Conservation (phyloP, 1,140 invertebrate species). For the Yoshiicerus persimilis region DNA sequence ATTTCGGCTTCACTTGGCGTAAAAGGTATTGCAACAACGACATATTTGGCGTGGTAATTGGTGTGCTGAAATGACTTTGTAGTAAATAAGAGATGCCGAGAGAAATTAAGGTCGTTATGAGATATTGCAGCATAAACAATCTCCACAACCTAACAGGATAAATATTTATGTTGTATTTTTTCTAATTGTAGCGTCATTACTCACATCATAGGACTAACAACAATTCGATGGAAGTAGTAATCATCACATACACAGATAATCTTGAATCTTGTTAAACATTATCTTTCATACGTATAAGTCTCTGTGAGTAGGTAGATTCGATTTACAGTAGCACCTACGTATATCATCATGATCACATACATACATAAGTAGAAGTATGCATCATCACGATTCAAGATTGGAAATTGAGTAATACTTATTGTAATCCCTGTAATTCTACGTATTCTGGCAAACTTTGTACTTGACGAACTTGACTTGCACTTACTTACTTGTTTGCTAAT, state of each 20-base stretch:
- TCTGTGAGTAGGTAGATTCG: too few relatives aligned
- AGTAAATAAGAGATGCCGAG: background rate
- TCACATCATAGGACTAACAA: background rate
- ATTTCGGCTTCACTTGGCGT: background rate
- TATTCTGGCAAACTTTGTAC: too few relatives aligned
- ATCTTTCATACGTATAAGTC: too few relatives aligned
- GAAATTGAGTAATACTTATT: too few relatives aligned
- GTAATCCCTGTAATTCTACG: too few relatives aligned
- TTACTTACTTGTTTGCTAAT: too few relatives aligned
- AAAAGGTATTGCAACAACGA: background rate
- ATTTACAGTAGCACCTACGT: too few relatives aligned
- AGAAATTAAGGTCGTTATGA: background rate
- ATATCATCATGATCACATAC: too few relatives aligned
- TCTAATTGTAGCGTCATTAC: background rate
- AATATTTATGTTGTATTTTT: background rate
- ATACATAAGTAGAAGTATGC: too few relatives aligned
- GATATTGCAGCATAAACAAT: background rate
- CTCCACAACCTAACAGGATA: background rate
- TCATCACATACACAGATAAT: background rate
- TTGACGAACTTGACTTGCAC: too few relatives aligned
- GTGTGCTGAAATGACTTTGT: background rate
- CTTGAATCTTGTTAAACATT: background rate
- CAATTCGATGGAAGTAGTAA: too few relatives aligned
- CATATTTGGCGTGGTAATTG: background rate
- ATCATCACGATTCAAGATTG: too few relatives aligned